Conservation (phyloP, 1,140 invertebrate species). For the Orchestia grillus region DNA sequence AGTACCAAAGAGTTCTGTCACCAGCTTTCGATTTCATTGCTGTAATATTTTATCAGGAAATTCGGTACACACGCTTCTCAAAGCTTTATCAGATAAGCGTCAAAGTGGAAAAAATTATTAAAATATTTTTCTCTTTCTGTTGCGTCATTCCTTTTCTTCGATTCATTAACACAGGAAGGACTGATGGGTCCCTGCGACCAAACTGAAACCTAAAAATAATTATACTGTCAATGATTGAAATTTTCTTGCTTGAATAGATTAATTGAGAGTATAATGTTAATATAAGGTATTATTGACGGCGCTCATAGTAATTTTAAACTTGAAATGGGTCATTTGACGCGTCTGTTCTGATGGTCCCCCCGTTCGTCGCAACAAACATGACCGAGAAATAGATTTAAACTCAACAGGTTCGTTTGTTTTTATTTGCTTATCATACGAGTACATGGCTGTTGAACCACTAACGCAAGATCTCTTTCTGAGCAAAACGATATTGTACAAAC, state of each 20-base stretch:
- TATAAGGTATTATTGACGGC: too few relatives aligned
- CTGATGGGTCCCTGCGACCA: too few relatives aligned
- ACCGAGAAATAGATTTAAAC: neutral
- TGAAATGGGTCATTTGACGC: too few relatives aligned
- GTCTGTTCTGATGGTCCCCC: too few relatives aligned
- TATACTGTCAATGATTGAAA: too few relatives aligned
- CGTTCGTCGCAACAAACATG: too few relatives aligned
- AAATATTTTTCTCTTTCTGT: neutral
- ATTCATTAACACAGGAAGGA: too few relatives aligned
- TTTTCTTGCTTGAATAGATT: too few relatives aligned
- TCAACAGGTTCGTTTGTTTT: neutral
- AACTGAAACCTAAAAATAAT: too few relatives aligned
- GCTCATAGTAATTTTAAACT: too few relatives aligned
- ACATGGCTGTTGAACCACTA: neutral
- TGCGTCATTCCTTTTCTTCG: neutral
- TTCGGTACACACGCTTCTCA: neutral
- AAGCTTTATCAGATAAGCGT: neutral
- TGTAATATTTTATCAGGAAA: neutral
- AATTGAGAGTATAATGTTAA: too few relatives aligned
- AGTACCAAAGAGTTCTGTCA: neutral
- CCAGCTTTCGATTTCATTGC: neutral
- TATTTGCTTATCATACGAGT: neutral
- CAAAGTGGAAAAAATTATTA: neutral
- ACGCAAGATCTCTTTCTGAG: neutral
- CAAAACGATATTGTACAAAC: neutral